Evolutionary conservation across 2,797 vertebrate species (phyloP), one percentile per base, ranked within the genome.

Genomic region (Sebastes matsubarae): DNA sequence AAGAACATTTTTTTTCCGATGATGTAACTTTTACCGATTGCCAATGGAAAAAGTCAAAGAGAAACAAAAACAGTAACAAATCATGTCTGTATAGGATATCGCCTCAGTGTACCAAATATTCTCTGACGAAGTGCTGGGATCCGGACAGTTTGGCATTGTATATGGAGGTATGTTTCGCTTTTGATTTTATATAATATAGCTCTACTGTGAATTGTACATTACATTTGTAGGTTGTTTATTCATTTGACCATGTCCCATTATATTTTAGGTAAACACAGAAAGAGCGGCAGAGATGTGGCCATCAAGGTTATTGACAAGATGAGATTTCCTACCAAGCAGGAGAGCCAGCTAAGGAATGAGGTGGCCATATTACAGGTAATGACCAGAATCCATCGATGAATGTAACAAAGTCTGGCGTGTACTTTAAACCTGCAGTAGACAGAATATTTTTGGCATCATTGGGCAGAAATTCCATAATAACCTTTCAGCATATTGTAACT

Each of bases 291-390:
- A 92, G 98, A 99, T 88, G 98, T 99, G 86, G 98, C 98, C 85
- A 99, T 99, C 91, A 99, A 99, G 93, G 97, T 99, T 68, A 99
- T 99, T 73, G 98, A 99, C 95, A 99, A 99, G 93, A 99, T 99
- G 98, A 96, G 97, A 85, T 99, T 99, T 92, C 98, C 98, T 57
- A 99, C 98, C 81, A 99, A 99, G 94, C 98, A 99, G 87, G 98
- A 99, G 94, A 99, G 98, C 92, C 98, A 99, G 85, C 96, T 99
- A 59, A 97, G 98, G 85, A 99, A 99, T 50, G 98, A 99, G 95
- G 98, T 99, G 83, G 98, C 98, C 90, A 99, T 99, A 90, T 96
- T 99, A 91, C 98, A 99, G 98, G 98, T 99, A 95, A 84, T 64
- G 27, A 75, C 13, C 30, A 7, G 7, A 64, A 61, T 54, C 60